A percentile compares a stretch with the other conserved stretches of the same genome.
Conservation (phyloP, 2,113 vertebrate species). For the Danionella cerebrum region DNA sequence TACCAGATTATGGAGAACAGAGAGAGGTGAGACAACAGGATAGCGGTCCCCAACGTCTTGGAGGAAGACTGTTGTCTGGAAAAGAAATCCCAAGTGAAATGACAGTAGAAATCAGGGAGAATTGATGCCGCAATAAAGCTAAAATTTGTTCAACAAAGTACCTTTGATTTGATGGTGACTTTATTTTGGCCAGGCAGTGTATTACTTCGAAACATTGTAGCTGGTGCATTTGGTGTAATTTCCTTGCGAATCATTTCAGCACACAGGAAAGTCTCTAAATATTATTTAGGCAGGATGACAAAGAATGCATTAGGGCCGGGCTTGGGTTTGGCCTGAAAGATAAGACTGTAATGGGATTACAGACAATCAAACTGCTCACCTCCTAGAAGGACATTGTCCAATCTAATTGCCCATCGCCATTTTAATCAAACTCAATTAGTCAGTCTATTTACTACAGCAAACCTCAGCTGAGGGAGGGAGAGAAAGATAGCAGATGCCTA, state of each 20-base stretch:
- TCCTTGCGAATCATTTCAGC: background rate
- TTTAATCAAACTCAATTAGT: conserved; percentile 54
- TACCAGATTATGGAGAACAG: too few species aligned
- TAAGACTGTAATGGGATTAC: conserved; percentile 55
- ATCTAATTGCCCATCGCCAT: conserved; percentile 57
- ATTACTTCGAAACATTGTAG: too few species aligned
- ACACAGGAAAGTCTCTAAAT: background rate
- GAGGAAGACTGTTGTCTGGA: too few species aligned
- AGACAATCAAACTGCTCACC: conserved; percentile 49
- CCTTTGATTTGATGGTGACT: too few species aligned
- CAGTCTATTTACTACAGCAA: background rate
- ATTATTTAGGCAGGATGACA: conserved; percentile 2
- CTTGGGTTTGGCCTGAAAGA: conserved; percentile 45
- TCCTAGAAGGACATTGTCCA: conserved; percentile 50
- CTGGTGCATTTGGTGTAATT: too few species aligned
- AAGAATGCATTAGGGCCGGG: conserved; percentile 33
- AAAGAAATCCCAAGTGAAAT: too few species aligned
- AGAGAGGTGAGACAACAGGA: too few species aligned
- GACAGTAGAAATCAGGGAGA: too few species aligned
- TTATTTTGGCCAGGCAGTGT: too few species aligned
- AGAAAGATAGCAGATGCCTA: conserved; percentile 21
- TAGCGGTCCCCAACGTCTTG: too few species aligned
- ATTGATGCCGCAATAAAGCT: too few species aligned
- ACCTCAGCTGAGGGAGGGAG: conserved; percentile 40
- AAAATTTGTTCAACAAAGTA: too few species aligned